A percentile compares a stretch with the other conserved stretches of the same genome.
Conservation (phyloP, 2,113 vertebrate genomes). For the Girardinichthys multiradiatus region DNA sequence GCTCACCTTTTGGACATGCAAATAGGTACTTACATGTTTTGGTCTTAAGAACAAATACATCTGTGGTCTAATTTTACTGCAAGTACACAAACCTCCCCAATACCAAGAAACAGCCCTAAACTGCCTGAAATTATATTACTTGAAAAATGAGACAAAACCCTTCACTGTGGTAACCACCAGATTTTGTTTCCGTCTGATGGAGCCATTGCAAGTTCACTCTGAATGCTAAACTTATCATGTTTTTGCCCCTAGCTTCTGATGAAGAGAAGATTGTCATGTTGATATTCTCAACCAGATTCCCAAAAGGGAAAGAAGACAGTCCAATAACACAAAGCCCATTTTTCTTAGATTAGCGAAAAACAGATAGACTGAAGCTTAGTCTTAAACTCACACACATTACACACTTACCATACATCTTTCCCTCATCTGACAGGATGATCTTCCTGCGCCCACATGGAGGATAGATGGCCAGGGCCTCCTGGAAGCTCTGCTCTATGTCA, state of each 20-base stretch:
- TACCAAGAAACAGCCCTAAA: too few species aligned
- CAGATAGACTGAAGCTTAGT: background rate
- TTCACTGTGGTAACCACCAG: background rate
- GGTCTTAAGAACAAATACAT: too few species aligned
- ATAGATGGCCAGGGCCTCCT: conserved; percentile 99
- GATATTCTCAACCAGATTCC: background rate
- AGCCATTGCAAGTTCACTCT: background rate
- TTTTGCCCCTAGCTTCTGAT: background rate
- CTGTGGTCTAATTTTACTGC: too few species aligned
- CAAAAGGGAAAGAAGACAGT: conserved; percentile 1
- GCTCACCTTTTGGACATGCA: background rate
- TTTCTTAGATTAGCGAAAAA: background rate
- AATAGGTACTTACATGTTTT: too few species aligned
- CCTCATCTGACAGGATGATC: conserved; percentile 99
- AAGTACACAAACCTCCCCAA: too few species aligned
- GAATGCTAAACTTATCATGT: background rate
- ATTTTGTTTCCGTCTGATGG: background rate
- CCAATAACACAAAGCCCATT: background rate
- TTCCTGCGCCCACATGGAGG: conserved; percentile 98
- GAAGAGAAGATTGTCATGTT: background rate
- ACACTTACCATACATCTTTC: conserved; percentile 99
- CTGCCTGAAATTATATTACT: too few species aligned
- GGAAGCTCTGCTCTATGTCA: conserved; percentile 99
- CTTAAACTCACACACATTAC: background rate
- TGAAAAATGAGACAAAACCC: background rate